Base-by-base conservation (phyloP, 2,797 vertebrate species). In the Pseudochromis fuscus region DNA sequence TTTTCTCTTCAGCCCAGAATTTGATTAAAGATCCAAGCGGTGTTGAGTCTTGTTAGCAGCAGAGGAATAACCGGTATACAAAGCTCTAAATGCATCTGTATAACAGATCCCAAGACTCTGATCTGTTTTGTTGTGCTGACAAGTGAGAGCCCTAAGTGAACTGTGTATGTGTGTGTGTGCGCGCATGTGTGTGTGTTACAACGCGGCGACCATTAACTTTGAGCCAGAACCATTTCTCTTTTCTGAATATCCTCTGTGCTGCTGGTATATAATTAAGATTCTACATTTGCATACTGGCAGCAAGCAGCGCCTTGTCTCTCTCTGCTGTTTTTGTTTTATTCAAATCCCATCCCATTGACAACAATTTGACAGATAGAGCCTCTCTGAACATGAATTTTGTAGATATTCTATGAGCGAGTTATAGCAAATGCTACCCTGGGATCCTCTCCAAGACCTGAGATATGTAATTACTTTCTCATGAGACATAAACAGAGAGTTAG, bases 261-360 rank as follows among this genome's bases (percentile, higher is more conserved):
- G 71, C 86, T 84, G 79, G 58, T 80, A 79, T 89, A 88, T 92
- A 90, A 92, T 93, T 92, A 92, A 82, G 81, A 89, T 87, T 87
- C 72, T 7, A 25, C 73, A 92, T 92, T 91, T 89, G 91, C 91
- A 90, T 92, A 90, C 88, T 85, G 87, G 81, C 86, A 84, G 84
- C 38, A 31, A 71, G 87, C 74, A 42, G 85, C 23, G 56, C 84
- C 77, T 84, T 59, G 61, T 77, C 81, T 87, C 76, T 84, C 76
- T 84, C 74, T 56, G 64, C 71, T 87, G 82, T 89, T 90, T 89
- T 88, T 88, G 76, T 88, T 91, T 90, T 89, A 91, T 91, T 91
- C 87, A 91, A 86, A 89, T 89, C 65, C 77, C 64, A 77, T 85
- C 75, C 82, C 79, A 86, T 88, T 89, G 88, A 90, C 86, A 85